Base-by-base conservation (phyloP, 2,113 vertebrate genomes). In the Stigmatopora nigra region DNA sequence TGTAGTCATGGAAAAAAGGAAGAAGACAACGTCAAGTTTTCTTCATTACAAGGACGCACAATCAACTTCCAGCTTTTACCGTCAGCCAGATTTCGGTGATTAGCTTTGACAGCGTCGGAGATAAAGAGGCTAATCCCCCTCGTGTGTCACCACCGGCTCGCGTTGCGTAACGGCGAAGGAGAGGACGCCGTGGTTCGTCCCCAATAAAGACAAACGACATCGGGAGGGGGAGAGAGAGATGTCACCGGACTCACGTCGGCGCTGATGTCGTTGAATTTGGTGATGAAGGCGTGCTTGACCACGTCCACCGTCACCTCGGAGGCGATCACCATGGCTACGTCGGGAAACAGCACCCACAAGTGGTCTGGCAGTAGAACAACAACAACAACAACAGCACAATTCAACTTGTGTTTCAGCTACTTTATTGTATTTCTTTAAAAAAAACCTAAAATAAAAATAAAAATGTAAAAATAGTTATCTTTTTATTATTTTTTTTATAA, bases 201-300 rank as follows among this genome's bases (percentile, higher is more conserved):
- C 25, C 6, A 41, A 41, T 41, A 68, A 4, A 1, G n/a, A 66
- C 56, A 56, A 48, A 46, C 22, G 49, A 10, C 7, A 11, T 38
- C 1, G 64, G 52, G 57, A 13, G 3, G 14, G 5, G 25, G 25
- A 31, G 25, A 31, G 7, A 10, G 5, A 64, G 31, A 19, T n/a
- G 17, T 31, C 25, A 31, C 25, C 3, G 1, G 2, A 83, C 95
- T 90, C 91, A 99, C 97, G 78, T 99, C 97, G 61, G 96, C 97
- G 0, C 94, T 98, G 83, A 99, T 97, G 89, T 99, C 96, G 70
- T 99, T 99, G 86, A 99, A 99, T 78, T 99, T 99, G 73, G 97
- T 99, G 88, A 99, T 99, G 82, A 99, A 99, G 71, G 97, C 96
- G 10, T 99, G 97, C 72, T 99, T 99, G 71, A 99, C 95, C 60